A percentile compares a stretch with the other conserved stretches of the same genome.
Conservation (phyloP, 1,140 invertebrate species). For the Alviniconcha marisindica region DNA sequence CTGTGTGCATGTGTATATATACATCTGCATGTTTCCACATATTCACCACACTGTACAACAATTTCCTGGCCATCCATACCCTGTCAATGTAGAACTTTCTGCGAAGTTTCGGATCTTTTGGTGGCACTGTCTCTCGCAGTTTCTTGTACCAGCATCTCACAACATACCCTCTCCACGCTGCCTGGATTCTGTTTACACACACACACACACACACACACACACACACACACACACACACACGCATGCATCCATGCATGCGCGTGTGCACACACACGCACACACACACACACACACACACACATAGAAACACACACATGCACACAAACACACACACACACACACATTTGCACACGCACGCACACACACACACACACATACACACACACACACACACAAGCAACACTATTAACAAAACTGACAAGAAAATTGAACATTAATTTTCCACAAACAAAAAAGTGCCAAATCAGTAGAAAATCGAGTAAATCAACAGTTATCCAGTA, state of each 20-base stretch:
- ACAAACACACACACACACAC: not conserved
- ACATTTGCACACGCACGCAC: not conserved
- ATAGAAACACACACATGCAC: not conserved
- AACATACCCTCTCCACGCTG: conserved; percentile 74
- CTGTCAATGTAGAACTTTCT: conserved; percentile 75
- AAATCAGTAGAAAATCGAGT: too few species aligned
- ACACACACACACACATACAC: not conserved
- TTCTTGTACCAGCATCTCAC: conserved; percentile 73
- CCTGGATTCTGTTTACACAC: conserved; percentile 69
- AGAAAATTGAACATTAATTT: too few species aligned
- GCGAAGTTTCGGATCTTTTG: conserved; percentile 71
- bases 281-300: not conserved
- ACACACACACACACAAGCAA: not conserved
- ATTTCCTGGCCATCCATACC: too few species aligned
- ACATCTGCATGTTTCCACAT: too few species aligned
- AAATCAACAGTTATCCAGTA: too few species aligned
- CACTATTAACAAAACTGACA: too few species aligned
- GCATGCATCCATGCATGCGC: not conserved
- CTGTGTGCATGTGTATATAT: too few species aligned
- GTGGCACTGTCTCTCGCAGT: conserved; percentile 69
- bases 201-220: not conserved
- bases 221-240: not conserved
- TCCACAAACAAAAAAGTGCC: too few species aligned
- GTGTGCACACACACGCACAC: not conserved
- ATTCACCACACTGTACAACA: too few species aligned